Evolutionary conservation across 2,113 vertebrate genomes (phyloP).

Genomic region (Platichthys flesus): DNA sequence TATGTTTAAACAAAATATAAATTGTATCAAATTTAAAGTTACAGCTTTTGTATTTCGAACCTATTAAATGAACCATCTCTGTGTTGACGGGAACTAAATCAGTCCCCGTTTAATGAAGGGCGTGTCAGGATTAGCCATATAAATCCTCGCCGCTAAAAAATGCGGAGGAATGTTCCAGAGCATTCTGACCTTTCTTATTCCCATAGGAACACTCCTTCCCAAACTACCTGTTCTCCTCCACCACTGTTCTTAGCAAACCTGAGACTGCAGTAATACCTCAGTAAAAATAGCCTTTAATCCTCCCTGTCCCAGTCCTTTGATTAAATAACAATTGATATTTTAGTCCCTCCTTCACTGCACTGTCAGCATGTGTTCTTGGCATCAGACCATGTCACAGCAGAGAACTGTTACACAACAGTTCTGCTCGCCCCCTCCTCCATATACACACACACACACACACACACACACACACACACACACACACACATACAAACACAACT

Average conservation of each 20-base stretch:
- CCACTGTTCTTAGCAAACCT: conserved; percentile 71
- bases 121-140: conserved; percentile 38
- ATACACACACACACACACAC: no score
- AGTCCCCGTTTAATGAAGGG: neutral
- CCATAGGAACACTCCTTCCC: conserved; percentile 48
- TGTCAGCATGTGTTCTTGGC: conserved; percentile 48
- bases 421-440: neutral
- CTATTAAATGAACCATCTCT: neutral
- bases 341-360: conserved; percentile 19
- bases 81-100: neutral
- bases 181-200: conserved; percentile 51
- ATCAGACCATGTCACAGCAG: conserved; percentile 5
- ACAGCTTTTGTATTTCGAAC: no score
- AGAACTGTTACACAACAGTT: conserved; percentile 49
- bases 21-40: neutral
- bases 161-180: conserved; percentile 51
- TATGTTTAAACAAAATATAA: neutral
- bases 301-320: conserved; percentile 55
- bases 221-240: conserved; percentile 63
- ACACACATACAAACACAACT: neutral
- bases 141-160: conserved; percentile 51
- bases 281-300: conserved; percentile 77
- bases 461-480: no score
- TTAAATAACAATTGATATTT: conserved; percentile 75
- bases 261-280: conserved; percentile 60